Evolutionary conservation across 2,113 vertebrate genomes (phyloP).

Genomic region (Sphaerodactylus townsendi): DNA sequence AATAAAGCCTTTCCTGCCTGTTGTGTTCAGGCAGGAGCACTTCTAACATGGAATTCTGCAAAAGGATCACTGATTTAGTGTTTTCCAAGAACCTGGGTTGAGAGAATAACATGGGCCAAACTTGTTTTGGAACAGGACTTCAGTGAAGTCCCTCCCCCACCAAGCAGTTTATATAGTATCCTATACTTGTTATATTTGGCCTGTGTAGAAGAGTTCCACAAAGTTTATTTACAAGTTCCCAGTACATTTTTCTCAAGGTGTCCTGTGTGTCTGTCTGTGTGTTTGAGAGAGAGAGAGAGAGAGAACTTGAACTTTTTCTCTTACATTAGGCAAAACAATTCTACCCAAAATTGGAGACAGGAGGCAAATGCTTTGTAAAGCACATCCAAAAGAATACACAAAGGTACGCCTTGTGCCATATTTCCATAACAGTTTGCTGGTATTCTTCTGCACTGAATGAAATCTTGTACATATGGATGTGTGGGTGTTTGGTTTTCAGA

Average conservation of each 20-base stretch:
- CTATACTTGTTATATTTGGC: too few species aligned
- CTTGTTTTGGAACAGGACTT: too few species aligned
- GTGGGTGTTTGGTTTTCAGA: slow-evolving; percentile 25
- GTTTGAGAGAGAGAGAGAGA: not conserved
- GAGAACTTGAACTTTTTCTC: not conserved
- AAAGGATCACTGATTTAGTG: too few species aligned
- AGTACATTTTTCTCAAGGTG: not conserved
- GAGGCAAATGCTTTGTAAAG: not conserved
- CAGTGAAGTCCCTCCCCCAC: too few species aligned
- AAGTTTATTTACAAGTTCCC: not conserved
- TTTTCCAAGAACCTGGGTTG: too few species aligned
- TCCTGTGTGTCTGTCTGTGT: too few species aligned
- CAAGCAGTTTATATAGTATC: too few species aligned
- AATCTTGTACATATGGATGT: slow-evolving; percentile 30
- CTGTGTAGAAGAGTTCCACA: too few species aligned
- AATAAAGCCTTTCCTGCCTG: too few species aligned
- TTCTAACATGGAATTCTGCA: too few species aligned
- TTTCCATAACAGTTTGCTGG: slow-evolving; percentile 63
- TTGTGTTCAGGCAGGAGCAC: too few species aligned
- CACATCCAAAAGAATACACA: not conserved
- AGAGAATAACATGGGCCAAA: too few species aligned
- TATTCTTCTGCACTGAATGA: slow-evolving; percentile 49
- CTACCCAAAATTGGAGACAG: not conserved
- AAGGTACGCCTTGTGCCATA: slow-evolving; percentile 43
- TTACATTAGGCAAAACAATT: not conserved